Evolutionary conservation across 2,113 vertebrate genomes (phyloP).

Genomic region (Noturus placidus): DNA sequence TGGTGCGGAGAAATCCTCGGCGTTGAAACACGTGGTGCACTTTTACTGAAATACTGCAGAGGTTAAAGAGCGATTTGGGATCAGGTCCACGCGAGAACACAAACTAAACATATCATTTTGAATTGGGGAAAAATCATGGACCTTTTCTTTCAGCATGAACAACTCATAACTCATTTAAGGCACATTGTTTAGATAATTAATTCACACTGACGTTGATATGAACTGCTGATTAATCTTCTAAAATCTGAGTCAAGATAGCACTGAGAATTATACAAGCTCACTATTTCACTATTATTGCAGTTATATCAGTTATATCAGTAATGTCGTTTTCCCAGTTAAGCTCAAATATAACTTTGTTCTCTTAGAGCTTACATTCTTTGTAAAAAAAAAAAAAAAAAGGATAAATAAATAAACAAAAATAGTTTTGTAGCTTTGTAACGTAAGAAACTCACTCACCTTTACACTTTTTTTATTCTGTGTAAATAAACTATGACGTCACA

Average conservation of each 20-base stretch:
- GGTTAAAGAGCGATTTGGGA: neutral
- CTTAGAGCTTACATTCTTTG: neutral
- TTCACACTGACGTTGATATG: no score
- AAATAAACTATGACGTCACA: neutral
- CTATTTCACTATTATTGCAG: neutral
- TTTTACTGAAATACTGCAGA: neutral
- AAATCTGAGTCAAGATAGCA: neutral
- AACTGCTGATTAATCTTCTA: neutral
- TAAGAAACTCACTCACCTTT: neutral
- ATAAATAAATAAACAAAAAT: no score
- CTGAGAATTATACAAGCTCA: neutral
- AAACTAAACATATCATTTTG: neutral
- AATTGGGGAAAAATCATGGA: neutral
- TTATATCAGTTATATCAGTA: no score
- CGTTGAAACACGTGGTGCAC: neutral
- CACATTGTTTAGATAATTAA: neutral
- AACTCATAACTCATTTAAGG: neutral
- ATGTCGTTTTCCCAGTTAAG: neutral
- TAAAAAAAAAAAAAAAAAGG: no score
- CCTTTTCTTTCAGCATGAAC: neutral
- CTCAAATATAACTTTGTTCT: neutral
- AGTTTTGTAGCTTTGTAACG: neutral
- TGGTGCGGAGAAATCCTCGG: no score
- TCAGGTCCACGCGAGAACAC: neutral
- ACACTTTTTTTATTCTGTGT: neutral